phyloP scores from a whole-genome alignment of 2,888 invertebrate genomes.

The Cheilosia variabilis region DNA sequence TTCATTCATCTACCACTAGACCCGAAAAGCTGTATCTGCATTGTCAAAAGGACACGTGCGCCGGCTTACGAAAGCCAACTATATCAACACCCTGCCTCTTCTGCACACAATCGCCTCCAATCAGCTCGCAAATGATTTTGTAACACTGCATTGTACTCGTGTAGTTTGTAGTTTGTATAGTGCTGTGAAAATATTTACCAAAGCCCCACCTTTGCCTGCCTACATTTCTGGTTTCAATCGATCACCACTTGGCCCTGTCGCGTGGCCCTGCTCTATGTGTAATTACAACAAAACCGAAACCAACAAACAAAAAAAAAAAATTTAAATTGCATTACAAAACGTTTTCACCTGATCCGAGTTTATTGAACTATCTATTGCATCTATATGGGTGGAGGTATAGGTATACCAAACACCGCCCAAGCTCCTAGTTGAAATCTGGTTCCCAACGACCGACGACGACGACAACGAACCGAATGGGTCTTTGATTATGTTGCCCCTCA shows the following conservation, averaged over 20 bases:
- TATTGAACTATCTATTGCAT: conserved; percentile 48
- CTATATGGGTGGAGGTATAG: neutral
- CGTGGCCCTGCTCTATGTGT: neutral
- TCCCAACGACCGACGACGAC: conserved; percentile 37
- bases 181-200: neutral
- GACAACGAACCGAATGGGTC: conserved; percentile 30
- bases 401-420: conserved; percentile 28
- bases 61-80: conserved; percentile 5
- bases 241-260: neutral
- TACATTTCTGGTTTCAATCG: conserved; percentile 3
- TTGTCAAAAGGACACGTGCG: neutral
- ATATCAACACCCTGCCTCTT: neutral
- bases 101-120: neutral
- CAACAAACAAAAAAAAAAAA: neutral
- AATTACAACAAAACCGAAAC: conserved; percentile 17
- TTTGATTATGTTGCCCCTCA: conserved; percentile 63
- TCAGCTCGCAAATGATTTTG: conserved; percentile 6
- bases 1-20: neutral
- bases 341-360: conserved; percentile 54
- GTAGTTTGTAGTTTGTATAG: neutral
- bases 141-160: conserved; percentile 9
- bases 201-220: neutral
- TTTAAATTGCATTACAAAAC: conserved; percentile 41
- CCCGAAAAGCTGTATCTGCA: neutral
- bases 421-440: conserved; percentile 62